Base-by-base conservation (phyloP, 2,797 vertebrate genomes). In the Chloroceryle inda region DNA sequence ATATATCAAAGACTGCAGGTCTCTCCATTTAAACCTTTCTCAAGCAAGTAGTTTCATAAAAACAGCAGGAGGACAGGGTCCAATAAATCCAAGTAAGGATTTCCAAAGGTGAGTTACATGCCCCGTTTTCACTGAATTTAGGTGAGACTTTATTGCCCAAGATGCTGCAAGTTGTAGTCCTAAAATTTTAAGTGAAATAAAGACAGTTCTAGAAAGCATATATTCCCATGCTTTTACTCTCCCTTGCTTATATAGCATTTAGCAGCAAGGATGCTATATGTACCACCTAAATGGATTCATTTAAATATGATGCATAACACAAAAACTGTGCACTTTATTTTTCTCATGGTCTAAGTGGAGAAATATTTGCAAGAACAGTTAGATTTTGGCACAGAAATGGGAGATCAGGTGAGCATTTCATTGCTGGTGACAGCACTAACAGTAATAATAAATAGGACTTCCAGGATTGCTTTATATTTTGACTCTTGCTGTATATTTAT, bases 271-370 rank as follows among this genome's bases (percentile, higher is more conserved):
- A 33, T 62, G 22, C 13, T 50, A 73, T 22, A 71, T 6, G 17
- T 66, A 85, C 13, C 21, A 27, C 1, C 0, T 12, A 76, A 63
- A 88, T 10, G 71, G 10, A 33, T 40, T 5, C 27, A 58, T 40
- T 77, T 42, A 67, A 67, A 79, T 23, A 22, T 0, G 3, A 13
- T 35, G 8, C 67, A 82, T 13, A 56, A 83, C 2, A 84, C 7
- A 66, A 27, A 10, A 90, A 79, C 3, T 0, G 0, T 17, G 8
- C 27, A 19, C 4, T 44, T 49, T 4, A 7, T n/a, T 49, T 42
- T 31, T 24, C 18, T 68, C 11, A 42, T 23, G 22, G 11, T 31
- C 0, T 21, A 85, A 44, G 26, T 10, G 13, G 6, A 23, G 40
- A 92, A 91, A 38, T 38, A 35, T 2, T 2, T 29, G 24, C 55